Base-by-base conservation (phyloP, 2,797 vertebrate species). In the Semotilus atromaculatus region DNA sequence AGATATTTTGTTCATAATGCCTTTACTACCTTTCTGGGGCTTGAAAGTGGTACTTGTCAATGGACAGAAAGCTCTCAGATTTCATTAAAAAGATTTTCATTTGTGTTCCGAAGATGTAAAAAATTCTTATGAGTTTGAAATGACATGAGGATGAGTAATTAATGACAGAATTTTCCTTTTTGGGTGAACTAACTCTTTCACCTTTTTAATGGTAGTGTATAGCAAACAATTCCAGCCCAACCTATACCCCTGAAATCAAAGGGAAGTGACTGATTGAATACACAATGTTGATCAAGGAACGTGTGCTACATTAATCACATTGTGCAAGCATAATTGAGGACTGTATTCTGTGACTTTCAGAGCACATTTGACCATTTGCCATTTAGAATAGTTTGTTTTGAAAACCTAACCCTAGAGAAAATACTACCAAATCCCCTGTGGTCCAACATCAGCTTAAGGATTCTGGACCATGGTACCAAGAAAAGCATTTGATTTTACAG, bases 401-500 rank as follows among this genome's bases (percentile, higher is more conserved):
- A 34, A 74, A 75, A 75, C 36, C 74, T 64, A 78, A 29, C 45
- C 29, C 10, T 60, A 62, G 8, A 78, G n/a, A 78, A 62, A 43
- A 62, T 78, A 19, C 36, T 62, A 36, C 5, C 55, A 77, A 77
- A 77, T 40, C n/a, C 16, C 31, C 31, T 16, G 21, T 38, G 11
- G 51, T 40, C 23, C 36, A 77, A 62, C 16, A 21, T 43, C 23
- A 1, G n/a, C 14, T 60, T 29, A 43, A 77, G n/a, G 16, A 77
- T 62, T n/a, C 8, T 29, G 58, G 16, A 62, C 7, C 14, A 40
- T 7, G 14, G 34, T 40, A 58, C 21, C 29, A 55, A 38, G 13
- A 19, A 53, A 75, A 75, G 48, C 48, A 36, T 53, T 31, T 31
- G 43, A 74, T 34, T n/a, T 16, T 53, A 55, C 36, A 40, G 21